These are phyloP conservation scores for Danaus plexippus DNA, from an alignment of 1,140 invertebrate genomes.

Conservation along the genomic window DNA sequence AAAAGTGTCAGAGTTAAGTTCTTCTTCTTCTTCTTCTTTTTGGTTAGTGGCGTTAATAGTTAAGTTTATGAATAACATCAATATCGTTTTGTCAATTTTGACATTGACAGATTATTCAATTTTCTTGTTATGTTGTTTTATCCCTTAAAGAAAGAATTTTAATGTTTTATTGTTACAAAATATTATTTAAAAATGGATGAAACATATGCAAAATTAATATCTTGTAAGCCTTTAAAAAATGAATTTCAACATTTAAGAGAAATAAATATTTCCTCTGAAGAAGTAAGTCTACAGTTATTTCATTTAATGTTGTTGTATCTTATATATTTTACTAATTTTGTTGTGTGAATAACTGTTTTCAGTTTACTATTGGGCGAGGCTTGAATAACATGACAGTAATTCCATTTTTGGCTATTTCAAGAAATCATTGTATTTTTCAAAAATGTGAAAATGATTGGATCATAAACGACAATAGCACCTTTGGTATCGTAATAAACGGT, in stretches of 20 bases:
- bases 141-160: no score
- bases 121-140: no score
- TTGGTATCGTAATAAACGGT: conserved; percentile 67
- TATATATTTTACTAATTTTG: neutral
- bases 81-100: no score
- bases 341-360: conserved; percentile 17
- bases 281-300: conserved; percentile 30
- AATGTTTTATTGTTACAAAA: no score
- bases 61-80: no score
- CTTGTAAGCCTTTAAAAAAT: conserved; percentile 37
- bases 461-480: conserved; percentile 67
- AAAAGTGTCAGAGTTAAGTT: no score
- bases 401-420: conserved; percentile 65
- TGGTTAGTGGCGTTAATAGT: no score
- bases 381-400: conserved; percentile 62
- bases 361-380: conserved; percentile 72
- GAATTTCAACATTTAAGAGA: conserved; percentile 38
- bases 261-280: conserved; percentile 34
- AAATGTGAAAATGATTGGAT: conserved; percentile 42
- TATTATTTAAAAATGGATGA: conserved; percentile 30
- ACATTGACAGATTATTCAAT: no score
- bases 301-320: conserved; percentile 3
- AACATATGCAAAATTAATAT: conserved; percentile 29
- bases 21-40: no score
- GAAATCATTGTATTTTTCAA: conserved; percentile 69